A percentile compares a stretch with the other conserved stretches of the same genome.
phyloP scores from a whole-genome alignment of 2,888 invertebrate species.

The Leptothorax acervorum region DNA sequence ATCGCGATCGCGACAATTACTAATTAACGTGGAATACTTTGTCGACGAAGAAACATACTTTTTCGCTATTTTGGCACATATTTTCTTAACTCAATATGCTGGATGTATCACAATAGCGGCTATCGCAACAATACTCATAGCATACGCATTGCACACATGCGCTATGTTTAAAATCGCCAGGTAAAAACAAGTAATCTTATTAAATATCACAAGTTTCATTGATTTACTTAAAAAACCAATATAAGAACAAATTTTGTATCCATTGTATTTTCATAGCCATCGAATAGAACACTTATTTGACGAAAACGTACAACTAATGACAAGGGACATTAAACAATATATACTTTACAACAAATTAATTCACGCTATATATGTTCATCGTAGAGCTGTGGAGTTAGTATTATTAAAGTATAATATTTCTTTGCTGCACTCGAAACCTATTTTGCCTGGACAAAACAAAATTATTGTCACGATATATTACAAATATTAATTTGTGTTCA shows the following conservation, averaged over 20 bases:
- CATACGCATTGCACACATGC: background rate
- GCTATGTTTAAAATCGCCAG: conserved; percentile 40
- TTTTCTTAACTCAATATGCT: background rate
- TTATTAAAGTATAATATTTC: background rate
- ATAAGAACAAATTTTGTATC: background rate
- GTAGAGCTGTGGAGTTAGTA: conserved; percentile 39
- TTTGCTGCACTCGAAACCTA: background rate
- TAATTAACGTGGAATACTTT: background rate
- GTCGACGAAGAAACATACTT: background rate
- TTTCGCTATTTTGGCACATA: background rate
- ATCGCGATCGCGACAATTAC: background rate
- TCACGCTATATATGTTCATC: conserved; percentile 28
- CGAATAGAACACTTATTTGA: conserved; percentile 36
- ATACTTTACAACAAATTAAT: conserved; percentile 25
- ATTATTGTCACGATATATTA: background rate
- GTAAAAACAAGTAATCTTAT: background rate
- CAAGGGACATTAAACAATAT: conserved; percentile 5
- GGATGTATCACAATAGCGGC: background rate
- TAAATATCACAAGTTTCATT: background rate
- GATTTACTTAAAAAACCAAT: background rate
- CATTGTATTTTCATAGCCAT: conserved; percentile 4
- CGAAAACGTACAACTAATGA: background rate
- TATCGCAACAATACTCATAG: background rate
- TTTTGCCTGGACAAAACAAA: conserved; percentile 1
- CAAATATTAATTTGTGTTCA: background rate